Evolutionary conservation across 2,888 invertebrate species (phyloP).

Genomic region (Sclerodermus sp.): DNA sequence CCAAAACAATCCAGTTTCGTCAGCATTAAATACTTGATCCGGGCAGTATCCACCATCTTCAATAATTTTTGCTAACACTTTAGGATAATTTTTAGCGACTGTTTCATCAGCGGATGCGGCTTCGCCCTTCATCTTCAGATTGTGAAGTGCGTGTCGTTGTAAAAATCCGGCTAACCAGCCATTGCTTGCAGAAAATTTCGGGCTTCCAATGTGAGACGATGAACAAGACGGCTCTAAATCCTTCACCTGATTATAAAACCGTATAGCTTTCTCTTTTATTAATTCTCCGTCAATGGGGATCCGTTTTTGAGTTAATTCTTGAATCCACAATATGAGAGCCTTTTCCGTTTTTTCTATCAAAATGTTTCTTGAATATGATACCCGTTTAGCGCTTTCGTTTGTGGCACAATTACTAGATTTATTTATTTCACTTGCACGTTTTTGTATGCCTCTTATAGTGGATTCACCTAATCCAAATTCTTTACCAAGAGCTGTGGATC

Average conservation of each 20-base stretch:
- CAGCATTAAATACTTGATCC: conserved; percentile 13
- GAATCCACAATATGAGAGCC: background rate
- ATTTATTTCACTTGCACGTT: conserved; percentile 1
- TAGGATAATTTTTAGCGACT: conserved; percentile 7
- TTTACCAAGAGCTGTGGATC: background rate
- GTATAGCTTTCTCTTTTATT: conserved; percentile 1
- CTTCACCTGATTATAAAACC: background rate
- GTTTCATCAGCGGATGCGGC: conserved; percentile 12
- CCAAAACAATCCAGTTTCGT: conserved; percentile 11
- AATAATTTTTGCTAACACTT: conserved; percentile 11
- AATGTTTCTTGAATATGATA: background rate
- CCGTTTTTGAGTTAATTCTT: background rate
- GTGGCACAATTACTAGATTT: background rate
- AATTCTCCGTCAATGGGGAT: background rate
- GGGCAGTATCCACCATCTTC: conserved; percentile 16
- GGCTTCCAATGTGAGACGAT: background rate
- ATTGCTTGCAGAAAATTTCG: conserved; percentile 11
- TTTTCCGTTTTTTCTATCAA: conserved; percentile 3
- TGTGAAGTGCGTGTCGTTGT: conserved; percentile 9
- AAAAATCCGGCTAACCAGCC: conserved; percentile 15
- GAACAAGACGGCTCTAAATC: too few species aligned
- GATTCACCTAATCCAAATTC: background rate
- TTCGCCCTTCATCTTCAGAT: conserved; percentile 11
- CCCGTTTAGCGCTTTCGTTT: background rate
- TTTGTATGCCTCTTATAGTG: background rate